Percentiles rank a stretch among this genome's conserved stretches.
Evolutionary conservation across 1,140 invertebrate genomes (phyloP).

Genomic region (Hirudo medicinalis): DNA sequence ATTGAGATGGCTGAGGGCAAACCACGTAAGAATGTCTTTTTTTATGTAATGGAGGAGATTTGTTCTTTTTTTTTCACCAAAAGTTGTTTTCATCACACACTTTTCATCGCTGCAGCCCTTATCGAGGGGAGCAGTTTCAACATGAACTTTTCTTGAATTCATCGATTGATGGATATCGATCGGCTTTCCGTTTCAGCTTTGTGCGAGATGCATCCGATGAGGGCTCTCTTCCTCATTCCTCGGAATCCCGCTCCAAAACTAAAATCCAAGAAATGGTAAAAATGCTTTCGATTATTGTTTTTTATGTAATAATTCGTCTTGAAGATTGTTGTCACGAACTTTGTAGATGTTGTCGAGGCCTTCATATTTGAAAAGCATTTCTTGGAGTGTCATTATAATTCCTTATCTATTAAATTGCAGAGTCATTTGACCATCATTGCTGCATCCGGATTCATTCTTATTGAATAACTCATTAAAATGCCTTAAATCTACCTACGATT

Average conservation of each 20-base stretch:
- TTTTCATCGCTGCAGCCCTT: neutral
- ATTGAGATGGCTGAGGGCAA: conserved; percentile 99
- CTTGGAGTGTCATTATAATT: no score
- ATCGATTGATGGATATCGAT: conserved; percentile 23
- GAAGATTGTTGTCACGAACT: no score
- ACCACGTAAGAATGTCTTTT: conserved; percentile 57
- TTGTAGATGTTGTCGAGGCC: no score
- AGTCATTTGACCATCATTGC: no score
- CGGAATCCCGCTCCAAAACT: conserved; percentile 88
- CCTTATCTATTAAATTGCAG: no score
- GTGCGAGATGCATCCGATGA: conserved; percentile 95
- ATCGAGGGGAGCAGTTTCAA: neutral
- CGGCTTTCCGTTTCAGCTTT: conserved; percentile 34
- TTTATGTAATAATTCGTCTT: neutral
- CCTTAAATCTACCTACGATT: no score
- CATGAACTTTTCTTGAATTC: neutral
- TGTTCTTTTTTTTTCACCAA: no score
- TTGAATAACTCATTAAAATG: no score
- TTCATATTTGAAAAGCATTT: no score
- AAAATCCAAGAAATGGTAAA: conserved; percentile 91
- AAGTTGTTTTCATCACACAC: no score
- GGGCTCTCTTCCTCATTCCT: conserved; percentile 92
- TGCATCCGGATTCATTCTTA: no score
- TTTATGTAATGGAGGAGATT: no score
- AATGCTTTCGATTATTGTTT: neutral